Evolutionary conservation across 2,797 vertebrate genomes (phyloP).

Genomic region (Hozukius guyotensis): DNA sequence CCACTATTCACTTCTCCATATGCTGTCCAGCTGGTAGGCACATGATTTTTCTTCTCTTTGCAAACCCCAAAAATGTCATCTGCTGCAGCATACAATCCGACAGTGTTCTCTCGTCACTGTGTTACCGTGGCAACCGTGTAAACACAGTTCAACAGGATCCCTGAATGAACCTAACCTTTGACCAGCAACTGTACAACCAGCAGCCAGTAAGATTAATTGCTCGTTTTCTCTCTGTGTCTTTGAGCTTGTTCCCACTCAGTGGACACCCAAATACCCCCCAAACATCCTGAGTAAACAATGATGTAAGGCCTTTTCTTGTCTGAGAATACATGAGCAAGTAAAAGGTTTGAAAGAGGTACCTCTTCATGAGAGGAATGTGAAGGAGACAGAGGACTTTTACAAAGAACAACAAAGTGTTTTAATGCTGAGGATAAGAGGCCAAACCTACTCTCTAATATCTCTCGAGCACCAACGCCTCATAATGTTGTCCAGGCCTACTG

Average conservation of each 20-base stretch:
- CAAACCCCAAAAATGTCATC: neutral
- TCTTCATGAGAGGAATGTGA: constrained; percentile 22
- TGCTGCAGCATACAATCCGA: neutral
- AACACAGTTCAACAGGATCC: constrained; percentile 37
- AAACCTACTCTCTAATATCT: neutral
- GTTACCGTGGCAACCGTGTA: constrained; percentile 38
- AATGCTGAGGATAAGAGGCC: neutral
- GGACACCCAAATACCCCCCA: neutral
- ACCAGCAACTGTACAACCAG: constrained; percentile 17
- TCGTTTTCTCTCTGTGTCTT: neutral
- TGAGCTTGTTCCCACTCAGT: neutral
- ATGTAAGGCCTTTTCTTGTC: constrained; percentile 30
- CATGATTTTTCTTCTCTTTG: neutral
- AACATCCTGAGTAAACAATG: constrained; percentile 33
- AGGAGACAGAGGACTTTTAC: constrained; percentile 3
- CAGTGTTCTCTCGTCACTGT: neutral
- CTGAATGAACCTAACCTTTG: constrained; percentile 26
- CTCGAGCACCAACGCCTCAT: neutral
- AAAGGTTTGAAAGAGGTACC: neutral
- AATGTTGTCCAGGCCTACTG: neutral
- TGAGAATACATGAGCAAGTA: constrained; percentile 14
- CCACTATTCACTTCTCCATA: neutral
- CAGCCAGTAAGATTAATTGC: constrained; percentile 30
- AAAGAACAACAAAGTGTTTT: constrained; percentile 22
- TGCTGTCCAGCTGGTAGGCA: neutral